Evolutionary conservation across 1,140 invertebrate species (phyloP).

Genomic region (Saccostrea echinata): DNA sequence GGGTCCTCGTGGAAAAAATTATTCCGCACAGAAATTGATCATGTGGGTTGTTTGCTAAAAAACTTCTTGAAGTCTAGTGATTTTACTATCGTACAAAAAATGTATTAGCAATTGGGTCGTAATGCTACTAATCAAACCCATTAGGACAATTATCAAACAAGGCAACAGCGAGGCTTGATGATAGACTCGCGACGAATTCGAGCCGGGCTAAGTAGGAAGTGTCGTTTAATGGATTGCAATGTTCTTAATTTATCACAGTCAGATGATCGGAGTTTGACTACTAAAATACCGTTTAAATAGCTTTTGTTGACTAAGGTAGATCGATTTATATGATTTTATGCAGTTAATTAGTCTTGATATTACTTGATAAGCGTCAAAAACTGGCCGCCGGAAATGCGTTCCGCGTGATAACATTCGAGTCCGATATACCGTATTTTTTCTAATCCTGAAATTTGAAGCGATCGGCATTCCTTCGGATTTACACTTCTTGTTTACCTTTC

Average conservation of each 20-base stretch:
- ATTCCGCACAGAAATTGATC: conserved; percentile 14
- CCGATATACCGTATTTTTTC: conserved; percentile 30
- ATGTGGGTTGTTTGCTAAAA: conserved; percentile 24
- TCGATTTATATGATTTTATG: conserved; percentile 36
- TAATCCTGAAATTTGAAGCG: conserved; percentile 19
- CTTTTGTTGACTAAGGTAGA: conserved; percentile 36
- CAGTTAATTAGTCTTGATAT: conserved; percentile 39
- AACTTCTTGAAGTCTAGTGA: conserved; percentile 19
- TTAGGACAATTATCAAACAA: conserved; percentile 37
- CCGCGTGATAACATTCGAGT: conserved; percentile 32
- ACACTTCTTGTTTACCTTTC: conserved; percentile 25
- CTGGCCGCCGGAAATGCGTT: conserved; percentile 23
- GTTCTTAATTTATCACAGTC: conserved; percentile 35
- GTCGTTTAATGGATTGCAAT: conserved; percentile 17
- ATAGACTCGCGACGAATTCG: conserved; percentile 35
- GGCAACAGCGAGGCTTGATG: neutral
- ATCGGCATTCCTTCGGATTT: conserved; percentile 32
- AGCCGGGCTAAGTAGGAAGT: conserved; percentile 19
- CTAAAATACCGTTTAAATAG: conserved; percentile 35
- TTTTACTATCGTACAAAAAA: conserved; percentile 36
- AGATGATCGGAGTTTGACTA: conserved; percentile 22
- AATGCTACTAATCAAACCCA: conserved; percentile 36
- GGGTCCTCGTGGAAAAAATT: neutral
- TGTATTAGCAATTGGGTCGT: conserved; percentile 16
- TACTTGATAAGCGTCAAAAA: conserved; percentile 34